Evolutionary conservation across 2,888 invertebrate genomes (phyloP).

Genomic region (Zygaena filipendulae): DNA sequence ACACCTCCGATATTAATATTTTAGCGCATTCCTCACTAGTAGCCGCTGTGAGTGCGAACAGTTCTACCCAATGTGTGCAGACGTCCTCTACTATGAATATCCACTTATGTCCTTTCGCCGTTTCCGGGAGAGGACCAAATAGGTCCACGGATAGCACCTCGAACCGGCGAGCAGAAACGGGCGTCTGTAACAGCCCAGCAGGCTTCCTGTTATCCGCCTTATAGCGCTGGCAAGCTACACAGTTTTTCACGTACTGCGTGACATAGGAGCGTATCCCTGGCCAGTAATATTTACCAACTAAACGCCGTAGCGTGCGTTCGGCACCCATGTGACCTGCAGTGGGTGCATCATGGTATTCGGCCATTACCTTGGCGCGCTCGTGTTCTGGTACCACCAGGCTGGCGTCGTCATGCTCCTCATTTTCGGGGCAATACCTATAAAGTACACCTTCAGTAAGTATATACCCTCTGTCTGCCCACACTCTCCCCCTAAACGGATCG

Average conservation of each 20-base stretch:
- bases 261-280: constrained; percentile 16
- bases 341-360: constrained; percentile 17
- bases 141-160: constrained; percentile 15
- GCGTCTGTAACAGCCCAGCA: constrained; percentile 13
- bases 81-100: constrained; percentile 21
- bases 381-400: constrained; percentile 16
- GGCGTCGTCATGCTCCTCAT: no score
- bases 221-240: constrained; percentile 14
- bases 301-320: constrained; percentile 24
- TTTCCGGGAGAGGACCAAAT: constrained; percentile 19
- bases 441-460: constrained; percentile 18
- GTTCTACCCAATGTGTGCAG: constrained; percentile 20
- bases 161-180: constrained; percentile 8
- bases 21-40: constrained; percentile 16
- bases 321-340: constrained; percentile 20
- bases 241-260: constrained; percentile 12
- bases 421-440: no score
- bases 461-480: constrained; percentile 18
- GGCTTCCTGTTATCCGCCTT: constrained; percentile 14
- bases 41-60: constrained; percentile 18
- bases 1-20: constrained; percentile 15
- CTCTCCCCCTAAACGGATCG: not conserved
- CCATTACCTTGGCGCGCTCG: constrained; percentile 12
- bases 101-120: constrained; percentile 16
- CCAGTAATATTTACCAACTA: constrained; percentile 26